phyloP scores from a whole-genome alignment of 2,888 invertebrate genomes.

The Bombylius discolor region DNA sequence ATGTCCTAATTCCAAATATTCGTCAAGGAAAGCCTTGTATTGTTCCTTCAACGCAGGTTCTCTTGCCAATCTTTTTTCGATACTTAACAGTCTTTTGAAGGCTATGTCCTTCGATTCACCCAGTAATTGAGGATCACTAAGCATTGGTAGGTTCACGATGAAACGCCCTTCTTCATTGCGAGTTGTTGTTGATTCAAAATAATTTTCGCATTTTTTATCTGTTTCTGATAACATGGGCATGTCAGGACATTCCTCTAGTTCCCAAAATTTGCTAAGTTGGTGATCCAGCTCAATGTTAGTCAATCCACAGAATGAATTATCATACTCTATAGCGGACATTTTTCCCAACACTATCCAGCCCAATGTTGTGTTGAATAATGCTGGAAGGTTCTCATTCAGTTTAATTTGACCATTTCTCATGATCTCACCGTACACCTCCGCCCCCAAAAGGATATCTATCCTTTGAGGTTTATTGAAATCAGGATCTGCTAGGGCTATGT shows the following conservation, averaged over 20 bases:
- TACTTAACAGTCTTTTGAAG: slow-evolving; percentile 10
- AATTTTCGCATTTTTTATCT: slow-evolving; percentile 11
- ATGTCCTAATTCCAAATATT: neutral
- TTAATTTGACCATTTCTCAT: slow-evolving; percentile 2
- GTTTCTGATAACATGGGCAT: too few species aligned
- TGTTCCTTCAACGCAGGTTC: slow-evolving; percentile 1
- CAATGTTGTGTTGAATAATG: slow-evolving; percentile 5
- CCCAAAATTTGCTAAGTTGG: too few species aligned
- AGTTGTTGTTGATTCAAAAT: slow-evolving; percentile 12
- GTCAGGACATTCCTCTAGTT: too few species aligned
- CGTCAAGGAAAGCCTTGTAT: neutral
- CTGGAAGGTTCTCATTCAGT: neutral
- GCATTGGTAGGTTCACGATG: slow-evolving; percentile 14
- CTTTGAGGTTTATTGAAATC: slow-evolving; percentile 8
- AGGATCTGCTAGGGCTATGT: slow-evolving; percentile 6
- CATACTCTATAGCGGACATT: neutral
- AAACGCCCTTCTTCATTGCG: slow-evolving; percentile 11
- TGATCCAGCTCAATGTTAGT: too few species aligned
- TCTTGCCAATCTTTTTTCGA: slow-evolving; percentile 14
- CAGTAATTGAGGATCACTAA: slow-evolving; percentile 3
- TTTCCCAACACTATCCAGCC: slow-evolving; percentile 9
- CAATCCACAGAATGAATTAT: too few species aligned
- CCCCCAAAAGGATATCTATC: slow-evolving; percentile 6
- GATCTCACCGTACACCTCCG: slow-evolving; percentile 4
- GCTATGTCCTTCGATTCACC: slow-evolving; percentile 3